Evolutionary conservation across 2,888 invertebrate genomes (phyloP), one percentile per base, ranked within the genome.

Genomic region (Trichopria drosophilae): DNA sequence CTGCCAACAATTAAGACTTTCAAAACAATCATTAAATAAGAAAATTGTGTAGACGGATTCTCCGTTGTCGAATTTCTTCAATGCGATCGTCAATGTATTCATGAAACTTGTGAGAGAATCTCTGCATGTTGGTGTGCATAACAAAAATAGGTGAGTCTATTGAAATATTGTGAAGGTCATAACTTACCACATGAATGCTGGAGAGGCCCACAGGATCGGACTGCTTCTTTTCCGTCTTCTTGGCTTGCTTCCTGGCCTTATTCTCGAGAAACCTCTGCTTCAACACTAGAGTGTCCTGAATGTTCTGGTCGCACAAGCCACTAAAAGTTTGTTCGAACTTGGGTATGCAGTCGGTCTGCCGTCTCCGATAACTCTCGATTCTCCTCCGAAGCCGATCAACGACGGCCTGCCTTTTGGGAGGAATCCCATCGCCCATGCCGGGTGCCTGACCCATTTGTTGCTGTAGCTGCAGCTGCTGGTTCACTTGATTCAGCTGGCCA

Each of bases 191-290:
- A 58, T 75, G 75, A 67, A 75, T 69, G 54, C 66, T 72, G 75
- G 79, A 71, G 54, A 76, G 65, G 67, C 78, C 64, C 71, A 75
- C 75, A 78, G 82, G 68, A 34, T 82, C 79, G 81, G 81, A 74
- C 62, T 85, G 85, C 71, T 86, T 89, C 79, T 90, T 90, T 59
- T 80, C 79, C 51, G 77, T 75, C 78, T 93, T 93, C 72, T 84
- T 83, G 53, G 88, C 87, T 61, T 88, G 87, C 64, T 89, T 82
- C 77, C 94, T 94, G 61, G 90, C 87, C n/a, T n/a, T n/a, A n/a
- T 88, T 88, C 78, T 95, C 95, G 66, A 93, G 82, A 77, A 87
- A 94, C 59, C 91, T 84, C 77, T 94, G 93, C 76, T 92, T 90
- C 57, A 95, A 81, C 59, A 90, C 84, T 63, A 86, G 81, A 26